Evolutionary conservation across 2,888 invertebrate species (phyloP).

Genomic region (Drosophila neonasuta): DNA sequence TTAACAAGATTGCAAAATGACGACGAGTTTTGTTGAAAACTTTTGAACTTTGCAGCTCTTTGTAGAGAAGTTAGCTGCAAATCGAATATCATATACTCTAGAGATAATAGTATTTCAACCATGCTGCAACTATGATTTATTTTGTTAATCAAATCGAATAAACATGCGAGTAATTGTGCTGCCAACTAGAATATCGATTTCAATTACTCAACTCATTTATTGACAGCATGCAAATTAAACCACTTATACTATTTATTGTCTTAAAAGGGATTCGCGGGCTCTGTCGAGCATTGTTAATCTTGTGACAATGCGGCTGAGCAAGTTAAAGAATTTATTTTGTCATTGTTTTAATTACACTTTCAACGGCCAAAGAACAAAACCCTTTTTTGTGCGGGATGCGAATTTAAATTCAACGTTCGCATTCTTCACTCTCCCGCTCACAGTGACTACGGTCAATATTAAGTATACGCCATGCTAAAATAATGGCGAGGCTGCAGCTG

Average conservation of each 20-base stretch:
- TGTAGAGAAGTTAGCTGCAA: not conserved
- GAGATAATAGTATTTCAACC: too few species aligned
- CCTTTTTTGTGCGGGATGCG: slow-evolving; percentile 19
- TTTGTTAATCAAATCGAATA: not conserved
- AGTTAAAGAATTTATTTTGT: slow-evolving; percentile 32
- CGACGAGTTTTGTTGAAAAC: slow-evolving; percentile 15
- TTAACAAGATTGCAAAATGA: slow-evolving; percentile 17
- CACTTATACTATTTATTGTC: not conserved
- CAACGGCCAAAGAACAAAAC: slow-evolving; percentile 34
- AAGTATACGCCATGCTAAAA: slow-evolving; percentile 28
- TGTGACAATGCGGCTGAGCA: slow-evolving; percentile 24
- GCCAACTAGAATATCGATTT: not conserved
- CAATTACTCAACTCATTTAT: not conserved
- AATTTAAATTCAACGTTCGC: slow-evolving; percentile 37
- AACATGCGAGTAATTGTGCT: not conserved
- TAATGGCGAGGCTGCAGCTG: slow-evolving; percentile 31
- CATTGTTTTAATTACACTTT: slow-evolving; percentile 61
- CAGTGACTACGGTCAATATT: slow-evolving; percentile 34
- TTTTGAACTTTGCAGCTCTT: not conserved
- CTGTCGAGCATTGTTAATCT: slow-evolving; percentile 14
- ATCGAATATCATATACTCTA: not conserved
- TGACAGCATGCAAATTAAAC: slow-evolving; percentile 2
- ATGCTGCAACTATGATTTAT: too few species aligned
- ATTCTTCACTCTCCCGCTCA: slow-evolving; percentile 7
- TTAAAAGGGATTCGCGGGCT: not conserved